Conservation (phyloP, 2,888 invertebrate genomes). For the Latrodectus hesperus region DNA sequence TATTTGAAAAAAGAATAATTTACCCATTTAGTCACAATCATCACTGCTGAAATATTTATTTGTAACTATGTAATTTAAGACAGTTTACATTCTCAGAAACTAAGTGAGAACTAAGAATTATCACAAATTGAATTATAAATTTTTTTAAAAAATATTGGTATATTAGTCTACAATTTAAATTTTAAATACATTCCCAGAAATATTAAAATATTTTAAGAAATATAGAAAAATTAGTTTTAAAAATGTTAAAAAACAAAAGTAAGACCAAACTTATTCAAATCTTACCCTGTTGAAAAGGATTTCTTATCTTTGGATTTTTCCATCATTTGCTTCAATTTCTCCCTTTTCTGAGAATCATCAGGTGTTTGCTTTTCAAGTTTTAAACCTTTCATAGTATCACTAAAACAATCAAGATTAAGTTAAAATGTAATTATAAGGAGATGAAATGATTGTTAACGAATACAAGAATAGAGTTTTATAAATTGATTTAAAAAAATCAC, state of each 20-base stretch:
- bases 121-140: no score
- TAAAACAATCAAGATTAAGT: neutral
- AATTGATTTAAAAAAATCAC: no score
- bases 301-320: neutral
- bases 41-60: no score
- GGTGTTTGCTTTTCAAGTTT: constrained; percentile 1
- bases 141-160: no score
- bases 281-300: neutral
- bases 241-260: neutral
- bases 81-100: no score
- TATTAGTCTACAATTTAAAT: neutral
- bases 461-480: no score
- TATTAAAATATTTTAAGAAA: neutral
- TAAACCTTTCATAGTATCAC: constrained; percentile 24
- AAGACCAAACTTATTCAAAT: neutral
- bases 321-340: neutral
- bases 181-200: neutral
- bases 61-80: no score
- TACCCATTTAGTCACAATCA: no score
- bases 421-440: no score
- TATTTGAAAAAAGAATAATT: no score
- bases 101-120: no score
- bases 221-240: neutral
- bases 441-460: no score
- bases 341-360: neutral